A percentile compares a stretch with the other conserved stretches of the same genome.
Evolutionary conservation across 2,888 invertebrate genomes (phyloP).

Genomic region (Watsonalla cultraria): DNA sequence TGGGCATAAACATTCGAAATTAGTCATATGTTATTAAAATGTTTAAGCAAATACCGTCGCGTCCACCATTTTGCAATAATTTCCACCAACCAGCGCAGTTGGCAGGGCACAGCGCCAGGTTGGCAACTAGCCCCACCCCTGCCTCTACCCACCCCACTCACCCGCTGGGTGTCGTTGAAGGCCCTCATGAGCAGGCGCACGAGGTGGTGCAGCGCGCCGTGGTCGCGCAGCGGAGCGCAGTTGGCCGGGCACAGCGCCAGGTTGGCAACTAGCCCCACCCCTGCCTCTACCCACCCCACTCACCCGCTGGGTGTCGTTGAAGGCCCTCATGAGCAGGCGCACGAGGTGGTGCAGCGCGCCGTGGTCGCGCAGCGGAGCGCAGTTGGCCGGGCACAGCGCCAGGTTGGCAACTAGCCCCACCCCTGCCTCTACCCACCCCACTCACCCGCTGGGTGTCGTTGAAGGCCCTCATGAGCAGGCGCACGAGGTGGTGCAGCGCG

Average conservation of each 20-base stretch:
- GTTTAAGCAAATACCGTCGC: background rate
- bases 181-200: conserved; percentile 95
- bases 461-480: conserved; percentile 95
- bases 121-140: no score
- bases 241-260: no score
- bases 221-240: conserved; percentile 95
- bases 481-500: conserved; percentile 95
- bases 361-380: conserved; percentile 94
- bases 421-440: conserved; percentile 97
- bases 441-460: conserved; percentile 93
- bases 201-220: conserved; percentile 95
- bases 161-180: conserved; percentile 94
- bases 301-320: conserved; percentile 94
- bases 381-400: conserved; percentile 97
- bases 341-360: conserved; percentile 97
- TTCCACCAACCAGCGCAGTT: no score
- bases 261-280: no score
- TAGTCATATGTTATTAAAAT: background rate
- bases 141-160: no score
- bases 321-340: conserved; percentile 94
- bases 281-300: no score
- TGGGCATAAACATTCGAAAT: conserved; percentile 22
- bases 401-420: conserved; percentile 98
- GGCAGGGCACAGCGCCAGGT: no score
- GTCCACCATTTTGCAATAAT: no score